These are phyloP conservation scores for Rhagonycha fulva DNA, from an alignment of 2,888 invertebrate species.

Conservation along the genomic window DNA sequence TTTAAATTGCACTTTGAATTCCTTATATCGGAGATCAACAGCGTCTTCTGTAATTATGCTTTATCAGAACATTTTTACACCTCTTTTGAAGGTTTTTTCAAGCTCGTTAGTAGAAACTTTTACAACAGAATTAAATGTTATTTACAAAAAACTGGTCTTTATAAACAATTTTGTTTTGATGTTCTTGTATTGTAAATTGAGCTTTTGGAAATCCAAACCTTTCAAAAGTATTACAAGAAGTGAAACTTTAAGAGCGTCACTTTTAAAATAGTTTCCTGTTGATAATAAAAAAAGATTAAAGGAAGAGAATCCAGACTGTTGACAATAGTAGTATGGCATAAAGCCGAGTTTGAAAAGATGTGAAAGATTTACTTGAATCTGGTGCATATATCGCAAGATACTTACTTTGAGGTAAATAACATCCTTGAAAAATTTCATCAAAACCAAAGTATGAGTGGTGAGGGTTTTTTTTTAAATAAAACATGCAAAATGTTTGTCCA, in stretches of 20 bases:
- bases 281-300: constrained; percentile 2
- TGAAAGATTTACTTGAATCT: constrained; percentile 8
- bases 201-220: not conserved
- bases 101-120: not conserved
- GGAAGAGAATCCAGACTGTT: not conserved
- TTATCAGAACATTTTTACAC: not conserved
- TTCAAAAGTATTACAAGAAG: not conserved
- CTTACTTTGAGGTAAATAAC: constrained; percentile 20
- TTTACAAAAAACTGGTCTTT: not conserved
- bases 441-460: not conserved
- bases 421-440: constrained; percentile 15
- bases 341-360: constrained; percentile 3
- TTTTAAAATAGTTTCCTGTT: constrained; percentile 3
- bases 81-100: not conserved
- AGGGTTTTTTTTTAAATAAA: not conserved
- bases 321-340: not conserved
- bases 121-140: not conserved
- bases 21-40: too few species aligned
- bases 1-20: too few species aligned
- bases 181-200: not conserved
- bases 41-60: not conserved
- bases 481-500: not conserved
- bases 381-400: constrained; percentile 12
- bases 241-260: not conserved
- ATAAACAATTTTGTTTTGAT: not conserved